Evolutionary conservation across 2,113 vertebrate genomes (phyloP).

Genomic region (Zosterops pallidus): DNA sequence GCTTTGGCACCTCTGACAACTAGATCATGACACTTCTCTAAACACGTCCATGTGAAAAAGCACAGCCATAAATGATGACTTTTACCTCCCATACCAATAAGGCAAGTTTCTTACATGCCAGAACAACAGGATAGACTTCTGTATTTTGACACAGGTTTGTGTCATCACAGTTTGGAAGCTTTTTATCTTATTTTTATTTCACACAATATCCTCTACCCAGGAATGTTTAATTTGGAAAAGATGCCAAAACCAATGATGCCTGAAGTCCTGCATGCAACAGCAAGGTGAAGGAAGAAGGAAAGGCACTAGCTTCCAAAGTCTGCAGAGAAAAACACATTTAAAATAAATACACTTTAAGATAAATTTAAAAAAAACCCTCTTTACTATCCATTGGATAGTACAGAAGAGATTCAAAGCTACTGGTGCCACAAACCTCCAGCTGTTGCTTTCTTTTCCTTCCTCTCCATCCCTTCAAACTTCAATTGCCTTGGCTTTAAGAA

Average conservation of each 20-base stretch:
- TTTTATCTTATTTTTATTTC: background rate
- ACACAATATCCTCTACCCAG: background rate
- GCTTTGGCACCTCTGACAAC: background rate
- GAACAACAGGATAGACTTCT: background rate
- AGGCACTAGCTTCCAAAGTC: background rate
- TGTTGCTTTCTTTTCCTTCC: background rate
- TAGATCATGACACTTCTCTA: background rate
- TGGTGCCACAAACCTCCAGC: background rate
- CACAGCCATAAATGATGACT: fast-evolving
- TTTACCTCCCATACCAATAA: background rate
- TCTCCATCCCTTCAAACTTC: background rate
- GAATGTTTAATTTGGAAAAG: background rate
- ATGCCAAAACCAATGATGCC: background rate
- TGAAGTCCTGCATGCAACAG: background rate
- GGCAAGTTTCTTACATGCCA: background rate
- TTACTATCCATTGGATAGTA: background rate
- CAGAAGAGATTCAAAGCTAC: background rate
- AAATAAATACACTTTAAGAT: background rate
- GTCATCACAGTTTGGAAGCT: conserved; percentile 3
- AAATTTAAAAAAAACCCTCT: fast-evolving
- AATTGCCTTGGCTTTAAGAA: background rate
- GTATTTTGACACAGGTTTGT: background rate
- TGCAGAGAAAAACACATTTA: background rate
- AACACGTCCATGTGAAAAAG: background rate
- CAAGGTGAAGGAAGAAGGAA: background rate